A percentile compares a stretch with the other conserved stretches of the same genome.
These are phyloP conservation scores for Drosophila vallismaia DNA, from an alignment of 2,888 invertebrate species.

Conservation along the genomic window DNA sequence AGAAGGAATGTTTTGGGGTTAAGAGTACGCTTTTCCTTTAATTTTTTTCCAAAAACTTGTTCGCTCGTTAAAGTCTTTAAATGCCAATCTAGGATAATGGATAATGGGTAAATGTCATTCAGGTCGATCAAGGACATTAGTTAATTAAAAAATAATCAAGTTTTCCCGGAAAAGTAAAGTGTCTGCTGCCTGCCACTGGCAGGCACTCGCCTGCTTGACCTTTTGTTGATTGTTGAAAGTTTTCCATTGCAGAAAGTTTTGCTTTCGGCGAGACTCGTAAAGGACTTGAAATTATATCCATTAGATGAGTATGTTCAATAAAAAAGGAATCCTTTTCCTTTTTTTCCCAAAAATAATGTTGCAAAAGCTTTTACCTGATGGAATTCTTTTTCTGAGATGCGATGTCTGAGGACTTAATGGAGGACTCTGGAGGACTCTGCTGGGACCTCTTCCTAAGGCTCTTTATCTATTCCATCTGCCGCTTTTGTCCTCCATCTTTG, in stretches of 20 bases:
- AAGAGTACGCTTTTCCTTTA: too few species aligned
- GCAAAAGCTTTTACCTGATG: not conserved
- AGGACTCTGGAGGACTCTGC: slow-evolving; percentile 17
- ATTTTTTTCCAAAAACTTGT: too few species aligned
- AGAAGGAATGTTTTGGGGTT: too few species aligned
- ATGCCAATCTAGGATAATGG: not conserved
- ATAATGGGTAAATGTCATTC: not conserved
- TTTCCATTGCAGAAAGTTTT: not conserved
- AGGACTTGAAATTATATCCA: not conserved
- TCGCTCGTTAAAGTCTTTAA: not conserved
- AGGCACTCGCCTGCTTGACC: not conserved
- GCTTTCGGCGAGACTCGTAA: not conserved
- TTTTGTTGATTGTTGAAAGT: not conserved
- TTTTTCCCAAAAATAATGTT: not conserved
- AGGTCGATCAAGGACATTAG: not conserved
- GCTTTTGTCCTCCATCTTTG: slow-evolving; percentile 17
- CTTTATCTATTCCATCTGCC: slow-evolving; percentile 37
- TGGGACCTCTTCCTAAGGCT: too few species aligned
- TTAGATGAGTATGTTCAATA: not conserved
- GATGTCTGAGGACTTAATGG: slow-evolving; percentile 26
- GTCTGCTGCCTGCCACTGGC: not conserved
- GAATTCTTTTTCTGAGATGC: slow-evolving; percentile 7
- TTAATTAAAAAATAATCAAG: slow-evolving; percentile 10
- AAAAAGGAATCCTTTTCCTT: not conserved
- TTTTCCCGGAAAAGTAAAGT: not conserved